Base-by-base conservation (phyloP, 2,797 vertebrate species). In the Eupleurogrammus muticus region DNA sequence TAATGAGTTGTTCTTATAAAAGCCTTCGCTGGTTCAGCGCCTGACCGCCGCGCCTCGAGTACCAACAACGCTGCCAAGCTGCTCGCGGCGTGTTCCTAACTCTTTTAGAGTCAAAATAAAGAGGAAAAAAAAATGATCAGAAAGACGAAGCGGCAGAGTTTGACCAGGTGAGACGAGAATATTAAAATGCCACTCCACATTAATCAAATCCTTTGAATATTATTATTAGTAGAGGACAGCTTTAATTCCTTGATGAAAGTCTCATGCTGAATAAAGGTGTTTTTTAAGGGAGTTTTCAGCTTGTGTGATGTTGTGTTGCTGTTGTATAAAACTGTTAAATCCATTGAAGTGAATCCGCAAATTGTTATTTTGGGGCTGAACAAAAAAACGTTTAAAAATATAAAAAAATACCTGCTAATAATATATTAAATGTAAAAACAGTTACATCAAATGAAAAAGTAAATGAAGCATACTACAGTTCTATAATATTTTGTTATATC, bases 1-100 rank as follows among this genome's bases (percentile, higher is more conserved):
- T 89, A 92, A 90, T 91, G 91, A 92, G 88, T 87, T 84, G 89
- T 88, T 88, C 89, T 87, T 82, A 72, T 85, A 85, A 92, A 91
- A 90, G 81, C 80, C 70, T 74, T 65, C 77, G 35, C 73, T 69
- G 60, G 75, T 65, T 79, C 82, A 74, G 84, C 68, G 72, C 75
- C 77, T 79, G 83, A 87, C 84, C 70, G 64, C 64, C 10, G 60
- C 4, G 53, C 80, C 74, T 80, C 36, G 35, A 85, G 79, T 48
- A 73, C 73, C 77, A 69, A 87, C 80, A 74, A 56, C 81, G 70
- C 52, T 5, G 35, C 67, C 35, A 38, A 77, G 51, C 73, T 68
- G 42, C 73, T 66, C 28, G 1, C 9, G 1, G 13, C 20, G 35
- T 6, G 36, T 55, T 78, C 60, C 70, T 38, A 36, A 64, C 58